Evolutionary conservation across 2,797 vertebrate species (phyloP), one percentile per base, ranked within the genome.

Genomic region (Sebastolobus alascanus): DNA sequence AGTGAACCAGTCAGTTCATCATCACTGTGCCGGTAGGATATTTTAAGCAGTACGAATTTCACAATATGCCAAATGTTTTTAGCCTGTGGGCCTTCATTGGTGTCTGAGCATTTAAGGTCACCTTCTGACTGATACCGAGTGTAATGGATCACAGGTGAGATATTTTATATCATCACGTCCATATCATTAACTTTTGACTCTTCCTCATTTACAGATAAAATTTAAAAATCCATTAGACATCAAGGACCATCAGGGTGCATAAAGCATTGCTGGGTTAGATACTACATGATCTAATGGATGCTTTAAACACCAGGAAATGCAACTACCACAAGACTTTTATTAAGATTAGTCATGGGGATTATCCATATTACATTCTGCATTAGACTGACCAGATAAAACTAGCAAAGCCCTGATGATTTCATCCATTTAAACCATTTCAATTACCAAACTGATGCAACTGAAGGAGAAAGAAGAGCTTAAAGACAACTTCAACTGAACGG

Each of bases 21-120:
- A 66, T 74, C 76, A 38, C 73, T 56, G 66, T 33, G 71, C 67
- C 25, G 3, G 27, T 25, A 35, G 67, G 63, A 75, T 79, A 88
- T 87, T 80, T 82, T 78, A 66, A 70, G 83, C 67, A 66, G 65
- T 56, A 68, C n/a, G 33, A 31, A 75, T 65, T 82, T 73, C 29
- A 82, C 59, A 61, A 77, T 10, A 31, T n/a, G 37, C 18, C 13
- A 54, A 75, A 77, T 38, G 43, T 55, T 79, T 76, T 73, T 56
- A 80, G 68, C 60, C 35, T 73, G 50, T 43, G 25, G 37, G 60
- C 4, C 52, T 72, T 59, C 56, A 58, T 8, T 46, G n/a, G 16
- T 52, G 8, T 38, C 63, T 22, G 37, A 61, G 37, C 14, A 80
- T n/a, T 43, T 31, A 75, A 69, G 16, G 35, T 60, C 65, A 64